phyloP scores from a whole-genome alignment of 2,113 vertebrate species.

The Bos javanicus region DNA sequence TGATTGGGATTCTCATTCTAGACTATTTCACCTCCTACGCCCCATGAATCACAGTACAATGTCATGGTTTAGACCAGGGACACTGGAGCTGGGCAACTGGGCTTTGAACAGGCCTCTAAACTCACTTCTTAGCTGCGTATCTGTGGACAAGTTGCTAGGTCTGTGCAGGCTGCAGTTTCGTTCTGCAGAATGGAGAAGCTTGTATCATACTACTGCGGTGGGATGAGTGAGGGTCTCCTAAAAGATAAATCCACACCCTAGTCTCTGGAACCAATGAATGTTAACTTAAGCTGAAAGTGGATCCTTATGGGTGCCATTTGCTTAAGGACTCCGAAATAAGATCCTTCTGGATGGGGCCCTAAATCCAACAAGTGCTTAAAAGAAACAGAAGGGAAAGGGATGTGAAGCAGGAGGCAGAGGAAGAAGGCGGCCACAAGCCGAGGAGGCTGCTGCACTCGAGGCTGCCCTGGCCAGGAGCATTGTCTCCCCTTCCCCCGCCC shows the following conservation, averaged over 20 bases:
- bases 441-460: background rate
- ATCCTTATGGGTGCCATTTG: background rate
- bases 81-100: accelerated
- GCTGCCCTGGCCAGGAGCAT: background rate
- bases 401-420: background rate
- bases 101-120: background rate
- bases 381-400: background rate
- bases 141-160: too few species aligned
- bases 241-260: background rate
- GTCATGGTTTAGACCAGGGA: background rate
- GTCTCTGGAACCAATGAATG: background rate
- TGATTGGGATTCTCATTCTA: background rate
- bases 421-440: background rate
- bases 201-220: background rate
- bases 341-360: background rate
- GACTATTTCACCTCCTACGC: background rate
- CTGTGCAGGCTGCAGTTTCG: background rate
- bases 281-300: background rate
- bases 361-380: background rate
- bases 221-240: background rate
- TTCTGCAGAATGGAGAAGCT: background rate
- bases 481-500: too few species aligned
- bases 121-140: background rate
- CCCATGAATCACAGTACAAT: background rate
- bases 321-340: background rate